Conservation (phyloP, 2,113 vertebrate genomes). For the Pomatorhinus ruficollis region DNA sequence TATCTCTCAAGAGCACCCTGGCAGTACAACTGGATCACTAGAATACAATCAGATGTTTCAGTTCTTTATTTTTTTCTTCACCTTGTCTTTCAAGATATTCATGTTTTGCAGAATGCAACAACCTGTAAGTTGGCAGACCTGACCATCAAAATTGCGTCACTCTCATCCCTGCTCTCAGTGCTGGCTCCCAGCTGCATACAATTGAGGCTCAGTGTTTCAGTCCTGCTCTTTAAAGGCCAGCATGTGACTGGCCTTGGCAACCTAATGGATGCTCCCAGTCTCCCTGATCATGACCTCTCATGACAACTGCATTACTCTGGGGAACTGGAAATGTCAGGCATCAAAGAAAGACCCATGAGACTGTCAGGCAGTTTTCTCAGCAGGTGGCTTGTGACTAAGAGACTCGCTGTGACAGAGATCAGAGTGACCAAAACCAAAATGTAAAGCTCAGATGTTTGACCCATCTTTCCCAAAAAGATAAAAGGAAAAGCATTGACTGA, state of each 20-base stretch:
- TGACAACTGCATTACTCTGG: neutral
- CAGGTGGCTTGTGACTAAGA: neutral
- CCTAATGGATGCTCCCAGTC: neutral
- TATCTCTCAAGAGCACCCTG: neutral
- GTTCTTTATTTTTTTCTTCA: neutral
- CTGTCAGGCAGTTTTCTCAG: neutral
- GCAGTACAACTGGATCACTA: neutral
- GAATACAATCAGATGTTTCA: neutral
- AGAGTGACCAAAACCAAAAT: neutral
- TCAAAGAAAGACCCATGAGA: neutral
- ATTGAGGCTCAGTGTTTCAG: neutral
- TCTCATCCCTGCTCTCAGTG: neutral
- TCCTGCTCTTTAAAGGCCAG: neutral
- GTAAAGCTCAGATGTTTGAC: neutral
- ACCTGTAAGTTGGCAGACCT: neutral
- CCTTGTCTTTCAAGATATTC: neutral
- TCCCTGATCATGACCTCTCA: neutral
- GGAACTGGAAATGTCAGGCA: neutral
- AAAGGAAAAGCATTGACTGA: neutral
- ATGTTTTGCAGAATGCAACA: neutral
- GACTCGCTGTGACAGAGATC: neutral
- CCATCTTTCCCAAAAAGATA: neutral
- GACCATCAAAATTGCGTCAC: neutral
- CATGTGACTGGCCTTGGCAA: neutral
- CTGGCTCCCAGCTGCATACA: neutral